Conservation (phyloP, 2,888 invertebrate genomes). For the Vannuccia rotundouncinata region DNA sequence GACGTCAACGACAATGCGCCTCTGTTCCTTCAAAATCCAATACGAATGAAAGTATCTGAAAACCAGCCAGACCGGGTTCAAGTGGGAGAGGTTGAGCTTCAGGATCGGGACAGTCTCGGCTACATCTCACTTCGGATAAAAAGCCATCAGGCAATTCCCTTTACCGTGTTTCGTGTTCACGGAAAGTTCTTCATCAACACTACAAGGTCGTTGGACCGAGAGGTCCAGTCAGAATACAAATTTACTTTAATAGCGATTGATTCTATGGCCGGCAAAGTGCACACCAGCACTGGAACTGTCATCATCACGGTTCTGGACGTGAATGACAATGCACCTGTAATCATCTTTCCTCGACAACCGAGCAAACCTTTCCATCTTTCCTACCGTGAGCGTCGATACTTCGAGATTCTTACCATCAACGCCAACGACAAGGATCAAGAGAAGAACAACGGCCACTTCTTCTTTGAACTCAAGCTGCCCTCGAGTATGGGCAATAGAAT, state of each 20-base stretch:
- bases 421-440: constrained; percentile 34
- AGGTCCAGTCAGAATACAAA: constrained; percentile 14
- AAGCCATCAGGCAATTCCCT: no score
- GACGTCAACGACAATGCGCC: constrained; percentile 32
- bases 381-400: constrained; percentile 18
- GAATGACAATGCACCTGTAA: constrained; percentile 34
- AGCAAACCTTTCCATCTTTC: constrained; percentile 28
- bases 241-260: constrained; percentile 29
- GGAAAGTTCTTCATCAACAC: constrained; percentile 29
- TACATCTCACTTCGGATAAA: no score
- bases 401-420: constrained; percentile 29
- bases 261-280: not conserved
- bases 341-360: constrained; percentile 28
- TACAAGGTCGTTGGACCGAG: constrained; percentile 35
- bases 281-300: constrained; percentile 20
- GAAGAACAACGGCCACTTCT: not conserved
- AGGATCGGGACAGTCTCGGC: no score
- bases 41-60: not conserved
- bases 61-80: not conserved
- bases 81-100: constrained; percentile 30
- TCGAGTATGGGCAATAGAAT: not conserved
- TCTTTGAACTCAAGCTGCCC: no score
- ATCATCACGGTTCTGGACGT: constrained; percentile 26
- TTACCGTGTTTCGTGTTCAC: no score
- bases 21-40: constrained; percentile 17